Base-by-base conservation (phyloP, 2,888 invertebrate genomes). In the Noctua pronuba region DNA sequence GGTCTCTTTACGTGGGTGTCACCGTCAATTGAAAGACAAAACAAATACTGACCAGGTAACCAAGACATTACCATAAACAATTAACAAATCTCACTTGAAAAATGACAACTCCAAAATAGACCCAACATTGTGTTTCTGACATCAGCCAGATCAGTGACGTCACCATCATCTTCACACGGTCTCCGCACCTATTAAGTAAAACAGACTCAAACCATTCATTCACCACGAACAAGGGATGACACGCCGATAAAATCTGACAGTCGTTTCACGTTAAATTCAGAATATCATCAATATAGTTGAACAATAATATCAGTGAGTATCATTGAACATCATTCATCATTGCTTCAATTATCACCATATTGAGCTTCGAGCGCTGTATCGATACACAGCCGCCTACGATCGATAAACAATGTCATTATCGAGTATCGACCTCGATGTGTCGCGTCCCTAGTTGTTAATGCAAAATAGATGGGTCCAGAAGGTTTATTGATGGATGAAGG, bases 401-500 rank as follows among this genome's bases (percentile, higher is more conserved):
- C 85, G 78, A 86, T 79, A 82, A 79, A 85, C 87, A 82, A 79
- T 73, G 86, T 82, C 87, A 82, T 84, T 87, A 87, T 84, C 78
- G 76, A 79, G 74, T 84, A 41, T 73, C 85, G 86, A 80, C 87
- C 85, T 86, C 85, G 86, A 77, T 77, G 41, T 80, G 84, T 86
- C 84, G 62, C 86, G 73, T 80, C 80, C 58, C 80, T 86, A 84
- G 58, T 58, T 69, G 60, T 58, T 60, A 66, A 69, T 66, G 52
- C 6, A 44, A 68, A 69, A 69, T 67, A 71, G 55, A 72, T 82
- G 55, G 49, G 35, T 21, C 0, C 70, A 84, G 83, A 84, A 83
- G 83, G 83, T 74, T 60, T 60, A 73, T 72, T 75, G 46, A 67
- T 65, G 41, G 13, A 5, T 69, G n/a, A 49, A 83, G n/a, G n/a